A percentile compares a stretch with the other conserved stretches of the same genome.
Conservation (phyloP, 2,113 vertebrate species). For the Saimiri boliviensis region DNA sequence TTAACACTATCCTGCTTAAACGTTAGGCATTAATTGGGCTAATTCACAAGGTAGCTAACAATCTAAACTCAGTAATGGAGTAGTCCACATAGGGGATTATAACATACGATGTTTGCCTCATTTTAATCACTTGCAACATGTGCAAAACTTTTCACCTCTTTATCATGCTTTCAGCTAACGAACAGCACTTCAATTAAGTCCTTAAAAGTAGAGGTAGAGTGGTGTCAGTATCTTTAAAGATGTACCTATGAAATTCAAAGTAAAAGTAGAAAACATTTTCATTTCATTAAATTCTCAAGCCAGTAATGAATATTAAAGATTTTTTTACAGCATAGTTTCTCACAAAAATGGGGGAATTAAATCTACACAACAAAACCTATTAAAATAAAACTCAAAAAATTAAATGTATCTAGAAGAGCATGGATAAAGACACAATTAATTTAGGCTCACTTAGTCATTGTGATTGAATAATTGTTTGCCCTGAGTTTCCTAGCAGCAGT, state of each 20-base stretch:
- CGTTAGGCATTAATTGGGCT: background rate
- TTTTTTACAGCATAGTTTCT: background rate
- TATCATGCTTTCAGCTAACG: background rate
- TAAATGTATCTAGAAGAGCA: background rate
- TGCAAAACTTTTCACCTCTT: background rate
- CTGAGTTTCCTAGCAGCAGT: background rate
- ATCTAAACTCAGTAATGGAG: background rate
- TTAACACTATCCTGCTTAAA: background rate
- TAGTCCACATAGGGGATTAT: background rate
- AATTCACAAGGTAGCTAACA: background rate
- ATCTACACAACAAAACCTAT: background rate
- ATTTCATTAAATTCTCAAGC: background rate
- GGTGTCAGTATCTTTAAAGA: background rate
- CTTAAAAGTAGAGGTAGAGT: background rate
- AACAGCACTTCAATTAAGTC: background rate
- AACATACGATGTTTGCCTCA: background rate
- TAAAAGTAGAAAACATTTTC: background rate
- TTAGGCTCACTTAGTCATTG: background rate
- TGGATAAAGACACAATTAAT: background rate
- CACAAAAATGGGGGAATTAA: background rate
- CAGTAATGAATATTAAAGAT: background rate
- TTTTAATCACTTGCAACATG: slow-evolving; percentile 19
- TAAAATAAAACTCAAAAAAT: background rate
- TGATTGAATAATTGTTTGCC: background rate
- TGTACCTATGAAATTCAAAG: background rate